These are phyloP conservation scores for Trichoplusia ni DNA, from an alignment of 1,140 invertebrate species.

Conservation along the genomic window DNA sequence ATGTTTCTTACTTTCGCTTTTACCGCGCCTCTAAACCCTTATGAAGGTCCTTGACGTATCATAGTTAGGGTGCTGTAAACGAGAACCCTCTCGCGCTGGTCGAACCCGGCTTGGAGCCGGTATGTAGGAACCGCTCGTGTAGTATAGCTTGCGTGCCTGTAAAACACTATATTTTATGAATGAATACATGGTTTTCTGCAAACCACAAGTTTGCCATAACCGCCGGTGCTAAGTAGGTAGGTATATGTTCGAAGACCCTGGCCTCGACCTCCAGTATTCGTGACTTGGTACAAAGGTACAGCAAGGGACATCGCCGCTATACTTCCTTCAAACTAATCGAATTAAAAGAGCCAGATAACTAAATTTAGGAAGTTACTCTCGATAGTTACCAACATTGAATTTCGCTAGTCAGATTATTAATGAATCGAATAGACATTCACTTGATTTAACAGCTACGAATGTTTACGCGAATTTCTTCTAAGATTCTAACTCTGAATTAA, in stretches of 20 bases:
- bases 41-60: background rate
- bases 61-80: background rate
- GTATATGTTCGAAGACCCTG: background rate
- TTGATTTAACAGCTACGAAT: background rate
- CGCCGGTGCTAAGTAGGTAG: background rate
- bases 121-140: too few relatives aligned
- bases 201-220: too few relatives aligned
- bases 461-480: background rate
- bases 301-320: background rate
- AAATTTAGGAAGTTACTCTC: background rate
- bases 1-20: conserved; percentile 37
- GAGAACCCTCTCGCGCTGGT: background rate
- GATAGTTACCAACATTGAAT: background rate
- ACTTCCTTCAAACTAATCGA: background rate
- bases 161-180: too few relatives aligned
- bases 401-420: conserved; percentile 2
- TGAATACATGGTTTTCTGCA: too few relatives aligned
- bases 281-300: background rate
- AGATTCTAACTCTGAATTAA: too few relatives aligned
- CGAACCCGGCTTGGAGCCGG: too few relatives aligned
- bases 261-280: background rate
- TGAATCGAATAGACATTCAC: background rate
- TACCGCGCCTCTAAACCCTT: conserved; percentile 6
- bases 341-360: conserved; percentile 10
- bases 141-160: too few relatives aligned